A percentile compares a stretch with the other conserved stretches of the same genome.
Conservation (phyloP, 2,888 invertebrate genomes). For the Gastracanthus pulcherrimus region DNA sequence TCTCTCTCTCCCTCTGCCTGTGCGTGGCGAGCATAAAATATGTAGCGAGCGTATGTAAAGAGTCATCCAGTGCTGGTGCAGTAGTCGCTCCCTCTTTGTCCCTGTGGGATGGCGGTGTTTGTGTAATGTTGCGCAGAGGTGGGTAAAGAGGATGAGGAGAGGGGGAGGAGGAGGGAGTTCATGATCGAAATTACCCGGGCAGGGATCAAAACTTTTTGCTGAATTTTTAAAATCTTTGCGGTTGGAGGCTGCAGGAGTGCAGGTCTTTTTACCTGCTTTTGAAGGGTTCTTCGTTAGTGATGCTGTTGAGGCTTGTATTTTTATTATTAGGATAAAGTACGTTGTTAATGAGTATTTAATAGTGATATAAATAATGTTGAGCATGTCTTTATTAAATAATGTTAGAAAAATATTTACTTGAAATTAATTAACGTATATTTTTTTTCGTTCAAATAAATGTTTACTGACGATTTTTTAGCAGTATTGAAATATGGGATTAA, state of each 20-base stretch:
- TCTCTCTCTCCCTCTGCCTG: background rate
- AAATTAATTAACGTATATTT: too few species aligned
- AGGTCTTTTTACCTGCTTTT: background rate
- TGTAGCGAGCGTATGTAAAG: slow-evolving; percentile 64
- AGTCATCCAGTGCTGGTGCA: slow-evolving; percentile 56
- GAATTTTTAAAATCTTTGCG: background rate
- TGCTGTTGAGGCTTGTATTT: too few species aligned
- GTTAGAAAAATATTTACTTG: too few species aligned
- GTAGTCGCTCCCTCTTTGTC: too few species aligned
- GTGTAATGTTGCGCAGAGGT: background rate
- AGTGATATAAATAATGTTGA: too few species aligned
- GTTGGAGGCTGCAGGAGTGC: background rate
- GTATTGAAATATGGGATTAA: too few species aligned
- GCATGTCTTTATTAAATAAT: too few species aligned
- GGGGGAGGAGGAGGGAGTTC: background rate
- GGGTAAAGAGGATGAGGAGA: too few species aligned
- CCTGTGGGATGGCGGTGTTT: background rate
- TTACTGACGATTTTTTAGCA: too few species aligned
- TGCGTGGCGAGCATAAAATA: slow-evolving; percentile 61
- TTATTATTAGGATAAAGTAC: too few species aligned
- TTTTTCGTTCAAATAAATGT: too few species aligned
- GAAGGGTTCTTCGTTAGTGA: slow-evolving; percentile 1
- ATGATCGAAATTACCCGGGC: slow-evolving; percentile 18
- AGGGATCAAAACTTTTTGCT: slow-evolving; percentile 13
- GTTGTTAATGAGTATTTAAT: too few species aligned